Evolutionary conservation across 2,797 vertebrate genomes (phyloP).

Genomic region (Rhabdomys pumilio): DNA sequence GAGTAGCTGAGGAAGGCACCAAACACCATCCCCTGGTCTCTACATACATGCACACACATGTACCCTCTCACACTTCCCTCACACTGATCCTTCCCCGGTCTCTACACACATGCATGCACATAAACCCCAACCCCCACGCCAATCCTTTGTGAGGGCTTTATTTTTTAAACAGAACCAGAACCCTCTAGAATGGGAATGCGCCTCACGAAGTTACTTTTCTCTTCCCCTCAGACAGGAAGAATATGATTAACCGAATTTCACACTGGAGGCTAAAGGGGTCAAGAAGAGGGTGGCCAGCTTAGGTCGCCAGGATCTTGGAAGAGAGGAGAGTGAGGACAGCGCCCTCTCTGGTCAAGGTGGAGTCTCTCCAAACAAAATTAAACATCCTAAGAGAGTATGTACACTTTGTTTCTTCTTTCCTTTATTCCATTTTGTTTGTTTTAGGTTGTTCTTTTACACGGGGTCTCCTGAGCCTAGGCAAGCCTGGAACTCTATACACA

Average conservation of each 20-base stretch:
- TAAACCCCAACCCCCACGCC: no score
- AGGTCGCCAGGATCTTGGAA: neutral
- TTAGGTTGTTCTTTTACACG: neutral
- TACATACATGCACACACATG: neutral
- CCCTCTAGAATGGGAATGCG: neutral
- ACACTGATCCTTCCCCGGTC: neutral
- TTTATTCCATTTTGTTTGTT: neutral
- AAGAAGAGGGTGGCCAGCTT: neutral
- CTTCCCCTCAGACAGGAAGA: neutral
- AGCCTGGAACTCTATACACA: neutral
- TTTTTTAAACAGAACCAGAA: constrained; percentile 37
- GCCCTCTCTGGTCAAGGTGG: neutral
- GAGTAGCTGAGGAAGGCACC: neutral
- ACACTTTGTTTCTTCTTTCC: neutral
- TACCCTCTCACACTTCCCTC: no score
- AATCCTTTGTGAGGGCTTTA: neutral
- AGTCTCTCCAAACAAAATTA: neutral
- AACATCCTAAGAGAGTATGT: neutral
- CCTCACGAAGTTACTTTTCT: neutral
- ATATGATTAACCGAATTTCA: neutral
- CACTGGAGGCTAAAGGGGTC: neutral
- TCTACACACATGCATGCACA: neutral
- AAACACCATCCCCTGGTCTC: neutral
- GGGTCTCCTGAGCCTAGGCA: neutral
- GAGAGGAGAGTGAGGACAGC: neutral